A percentile compares a stretch with the other conserved stretches of the same genome.
These are phyloP conservation scores for Dicaeum eximium DNA, from an alignment of 2,113 vertebrate species.

Conservation along the genomic window DNA sequence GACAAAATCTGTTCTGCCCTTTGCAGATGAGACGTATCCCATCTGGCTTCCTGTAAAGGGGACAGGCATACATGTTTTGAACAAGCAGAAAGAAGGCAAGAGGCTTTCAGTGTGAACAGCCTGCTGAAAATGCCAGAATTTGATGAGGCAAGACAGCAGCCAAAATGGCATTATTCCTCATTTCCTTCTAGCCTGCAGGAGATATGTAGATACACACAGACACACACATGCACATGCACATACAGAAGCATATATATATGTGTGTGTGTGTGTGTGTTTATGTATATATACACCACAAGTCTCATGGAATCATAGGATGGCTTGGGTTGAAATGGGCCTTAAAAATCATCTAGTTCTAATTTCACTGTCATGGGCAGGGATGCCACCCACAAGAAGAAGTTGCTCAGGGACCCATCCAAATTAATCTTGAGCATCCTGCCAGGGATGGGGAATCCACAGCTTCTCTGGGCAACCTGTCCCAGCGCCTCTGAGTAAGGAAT, in stretches of 20 bases:
- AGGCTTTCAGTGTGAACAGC: slow-evolving; percentile 14
- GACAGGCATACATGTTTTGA: background rate
- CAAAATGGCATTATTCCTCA: background rate
- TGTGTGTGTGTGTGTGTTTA: background rate
- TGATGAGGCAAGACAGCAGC: background rate
- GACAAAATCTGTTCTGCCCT: slow-evolving; percentile 53
- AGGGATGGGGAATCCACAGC: background rate
- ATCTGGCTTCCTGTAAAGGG: slow-evolving; percentile 30
- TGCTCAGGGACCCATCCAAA: background rate
- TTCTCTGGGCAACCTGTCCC: background rate
- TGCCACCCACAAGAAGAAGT: background rate
- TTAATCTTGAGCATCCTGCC: background rate
- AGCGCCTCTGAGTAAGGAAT: background rate
- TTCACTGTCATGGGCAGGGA: background rate
- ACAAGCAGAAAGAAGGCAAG: slow-evolving; percentile 26
- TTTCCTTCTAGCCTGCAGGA: background rate
- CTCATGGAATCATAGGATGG: background rate
- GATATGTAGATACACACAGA: background rate
- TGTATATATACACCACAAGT: background rate
- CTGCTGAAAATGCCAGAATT: slow-evolving; percentile 24
- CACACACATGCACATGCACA: accelerated
- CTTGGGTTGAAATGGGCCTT: background rate
- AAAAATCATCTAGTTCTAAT: background rate
- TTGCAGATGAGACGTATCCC: slow-evolving; percentile 50
- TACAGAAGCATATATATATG: background rate